Base-by-base conservation (phyloP, 2,113 vertebrate species). In the Prochilodus magdalenae region DNA sequence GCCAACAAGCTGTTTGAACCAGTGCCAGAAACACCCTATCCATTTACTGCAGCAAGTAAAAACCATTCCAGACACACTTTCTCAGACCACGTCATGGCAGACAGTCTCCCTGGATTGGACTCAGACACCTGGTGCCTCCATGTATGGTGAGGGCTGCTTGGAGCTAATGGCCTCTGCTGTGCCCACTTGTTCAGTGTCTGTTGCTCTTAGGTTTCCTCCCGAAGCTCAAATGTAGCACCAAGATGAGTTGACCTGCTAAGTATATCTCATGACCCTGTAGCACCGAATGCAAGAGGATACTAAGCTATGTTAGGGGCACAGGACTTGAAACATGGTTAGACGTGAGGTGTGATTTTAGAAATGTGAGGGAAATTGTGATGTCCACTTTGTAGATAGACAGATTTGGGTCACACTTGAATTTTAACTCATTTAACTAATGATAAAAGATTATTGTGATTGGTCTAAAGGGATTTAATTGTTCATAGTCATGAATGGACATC, bases 191-290 rank as follows among this genome's bases (percentile, higher is more conserved):
- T 75, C 75, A 80, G 57, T 36, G 55, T 47, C 87, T 29, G 47
- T 16, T 18, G 82, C 55, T 92, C 93, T 94, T 86, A 73, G 57
- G 89, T 94, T 94, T 89, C 94, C 82, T 22, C 66, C 53, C 84
- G 85, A 60, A 87, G 82, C 84, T 88, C 78, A 85, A 79, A 82
- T 84, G 78, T 51, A 40, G 22, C 67, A 85, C 71, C 66, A 75
- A 67, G 60, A 88, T 74, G 78, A 80, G 63, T 74, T 63, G 77
- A 66, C 83, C 55, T 73, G 76, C 93, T 94, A 94, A 93, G 89
- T 91, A 91, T 93, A 92, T 89, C 89, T 79, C 12, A 24, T 80
- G 69, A 79, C 59, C 85, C 84, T 24, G 40, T 1, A 5, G 72
- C 76, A 70, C 40, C 76, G 87, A 88, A 89, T 90, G 90, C 83